A percentile compares a stretch with the other conserved stretches of the same genome.
Conservation (phyloP, 2,797 vertebrate species). For the Sebastes trivittatus region DNA sequence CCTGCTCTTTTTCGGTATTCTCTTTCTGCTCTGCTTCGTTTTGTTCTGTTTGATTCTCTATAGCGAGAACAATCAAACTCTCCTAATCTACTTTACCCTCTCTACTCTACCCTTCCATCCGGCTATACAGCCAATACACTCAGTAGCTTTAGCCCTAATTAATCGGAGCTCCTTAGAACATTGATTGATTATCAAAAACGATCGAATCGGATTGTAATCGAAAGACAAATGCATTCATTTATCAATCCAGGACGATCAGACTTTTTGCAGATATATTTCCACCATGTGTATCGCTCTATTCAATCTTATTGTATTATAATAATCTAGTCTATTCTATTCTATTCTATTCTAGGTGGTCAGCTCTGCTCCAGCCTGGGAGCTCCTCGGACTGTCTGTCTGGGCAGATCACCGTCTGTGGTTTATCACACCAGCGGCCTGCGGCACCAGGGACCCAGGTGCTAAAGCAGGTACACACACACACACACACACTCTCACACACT, state of each 20-base stretch:
- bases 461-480: slow-evolving; percentile 37
- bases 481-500: neutral
- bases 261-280: neutral
- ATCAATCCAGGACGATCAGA: neutral
- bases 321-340: neutral
- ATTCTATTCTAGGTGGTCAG: slow-evolving; percentile 20
- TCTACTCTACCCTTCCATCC: neutral
- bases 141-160: neutral
- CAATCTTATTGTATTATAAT: neutral
- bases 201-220: neutral
- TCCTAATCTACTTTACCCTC: slow-evolving; percentile 4
- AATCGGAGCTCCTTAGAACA: neutral
- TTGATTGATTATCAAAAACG: neutral
- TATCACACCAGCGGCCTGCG: slow-evolving; percentile 60
- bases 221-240: neutral
- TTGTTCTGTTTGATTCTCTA: slow-evolving; percentile 1
- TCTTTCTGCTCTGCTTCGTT: neutral
- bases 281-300: neutral
- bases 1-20: neutral
- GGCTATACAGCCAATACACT: neutral
- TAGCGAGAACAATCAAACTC: neutral
- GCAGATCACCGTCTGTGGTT: slow-evolving; percentile 64
- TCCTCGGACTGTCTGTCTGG: slow-evolving; percentile 62
- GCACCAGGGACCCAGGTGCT: slow-evolving; percentile 66
- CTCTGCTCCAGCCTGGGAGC: slow-evolving; percentile 43